Percentiles rank a stretch among this genome's conserved stretches.
Conservation (phyloP, 2,888 invertebrate species). For the Adelphocoris suturalis region DNA sequence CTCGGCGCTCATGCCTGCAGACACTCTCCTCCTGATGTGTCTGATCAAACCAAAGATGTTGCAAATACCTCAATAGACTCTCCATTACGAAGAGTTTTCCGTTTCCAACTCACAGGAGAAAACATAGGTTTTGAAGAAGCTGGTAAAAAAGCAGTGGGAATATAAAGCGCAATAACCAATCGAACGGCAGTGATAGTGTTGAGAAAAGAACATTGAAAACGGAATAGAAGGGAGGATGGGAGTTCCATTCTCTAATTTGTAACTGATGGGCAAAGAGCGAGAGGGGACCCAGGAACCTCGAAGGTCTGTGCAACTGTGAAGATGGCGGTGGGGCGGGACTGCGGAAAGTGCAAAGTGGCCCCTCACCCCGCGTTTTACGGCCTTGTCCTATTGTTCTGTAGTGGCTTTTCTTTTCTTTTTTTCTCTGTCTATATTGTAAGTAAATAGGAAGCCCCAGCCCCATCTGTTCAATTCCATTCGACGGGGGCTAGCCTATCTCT, state of each 20-base stretch:
- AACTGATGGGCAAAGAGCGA: slow-evolving; percentile 49
- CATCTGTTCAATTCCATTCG: slow-evolving; percentile 60
- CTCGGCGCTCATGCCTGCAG: too few species aligned
- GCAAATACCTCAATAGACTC: too few species aligned
- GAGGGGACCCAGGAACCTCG: background rate
- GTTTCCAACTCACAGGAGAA: too few species aligned
- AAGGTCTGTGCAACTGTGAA: background rate
- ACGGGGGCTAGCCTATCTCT: slow-evolving; percentile 43
- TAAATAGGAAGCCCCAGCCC: slow-evolving; percentile 53
- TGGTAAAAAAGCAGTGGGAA: too few species aligned
- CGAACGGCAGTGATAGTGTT: slow-evolving; percentile 16
- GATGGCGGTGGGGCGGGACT: background rate
- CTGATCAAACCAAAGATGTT: too few species aligned
- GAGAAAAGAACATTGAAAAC: slow-evolving; percentile 46
- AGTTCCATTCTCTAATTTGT: slow-evolving; percentile 59
- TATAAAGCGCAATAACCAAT: background rate
- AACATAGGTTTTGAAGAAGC: too few species aligned
- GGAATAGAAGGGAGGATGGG: background rate
- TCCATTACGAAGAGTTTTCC: too few species aligned
- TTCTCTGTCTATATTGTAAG: slow-evolving; percentile 61
- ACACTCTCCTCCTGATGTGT: too few species aligned
- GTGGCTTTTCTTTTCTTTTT: slow-evolving; percentile 51
- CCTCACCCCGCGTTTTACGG: slow-evolving; percentile 48
- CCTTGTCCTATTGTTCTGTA: slow-evolving; percentile 64
- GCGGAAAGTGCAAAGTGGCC: slow-evolving; percentile 65